Evolutionary conservation across 2,113 vertebrate genomes (phyloP), one percentile per base, ranked within the genome.

Genomic region (Symphodus melops): DNA sequence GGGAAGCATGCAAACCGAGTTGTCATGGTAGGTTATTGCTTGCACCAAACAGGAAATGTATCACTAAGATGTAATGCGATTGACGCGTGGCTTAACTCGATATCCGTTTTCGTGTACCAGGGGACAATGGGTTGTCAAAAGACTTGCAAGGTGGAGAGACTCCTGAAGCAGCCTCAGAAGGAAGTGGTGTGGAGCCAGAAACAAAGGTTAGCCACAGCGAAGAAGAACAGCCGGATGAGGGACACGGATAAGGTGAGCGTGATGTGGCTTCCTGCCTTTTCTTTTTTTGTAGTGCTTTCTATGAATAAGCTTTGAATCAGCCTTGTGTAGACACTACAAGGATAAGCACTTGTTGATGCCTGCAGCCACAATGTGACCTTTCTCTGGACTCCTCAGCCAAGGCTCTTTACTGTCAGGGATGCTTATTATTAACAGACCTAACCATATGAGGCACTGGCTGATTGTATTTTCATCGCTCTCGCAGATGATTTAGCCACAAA

Each of bases 171-270:
- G 20, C 83, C 93, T 42, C 94, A 93, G 85, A 85, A 68, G 54
- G 94, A 95, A 36, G 84, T 87, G 44, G 66, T 88, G 53, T 92
- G 92, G 88, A 94, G 90, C 48, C 93, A 94, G 88, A 92, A 90
- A 44, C 91, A 90, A 37, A 85, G 92, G 73, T 92, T 90, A 58
- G 79, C 89, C 64, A 74, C 87, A 66, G 77, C 83, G 23, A 58
- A 75, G 48, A 93, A 89, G 76, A 88, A 77, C 58, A 79, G 88
- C 8, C 84, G 72, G 72, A 75, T 82, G 42, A 90, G 84, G 81
- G 85, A 89, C 56, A 67, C 83, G 3, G 81, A 89, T 62, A 93
- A 94, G 92, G 95, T 95, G 77, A 91, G 90, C 54, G 42, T 14
- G 39, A 52, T 46, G 17, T 49, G 37, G 17, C 70, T 53, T 86